Conservation (phyloP, 2,888 invertebrate species). For the Drosophila cyrtoloma region DNA sequence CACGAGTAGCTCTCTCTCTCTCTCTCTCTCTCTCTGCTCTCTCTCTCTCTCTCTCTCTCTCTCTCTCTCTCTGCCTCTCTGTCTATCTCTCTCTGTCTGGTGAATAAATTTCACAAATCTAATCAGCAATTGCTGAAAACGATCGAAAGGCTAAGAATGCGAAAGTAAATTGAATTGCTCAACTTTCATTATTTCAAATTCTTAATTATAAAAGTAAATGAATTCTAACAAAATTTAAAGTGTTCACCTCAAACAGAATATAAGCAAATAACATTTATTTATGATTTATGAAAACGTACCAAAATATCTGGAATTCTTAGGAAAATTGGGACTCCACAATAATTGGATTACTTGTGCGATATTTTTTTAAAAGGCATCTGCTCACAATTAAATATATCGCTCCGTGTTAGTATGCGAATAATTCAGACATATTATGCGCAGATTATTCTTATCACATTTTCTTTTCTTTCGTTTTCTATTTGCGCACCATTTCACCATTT, state of each 20-base stretch:
- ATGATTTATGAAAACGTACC: neutral
- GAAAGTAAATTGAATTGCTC: slow-evolving; percentile 9
- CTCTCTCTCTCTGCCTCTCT: neutral
- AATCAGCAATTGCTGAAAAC: slow-evolving; percentile 29
- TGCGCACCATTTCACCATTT: slow-evolving; percentile 25
- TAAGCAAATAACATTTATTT: neutral
- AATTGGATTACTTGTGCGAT: neutral
- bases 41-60: neutral
- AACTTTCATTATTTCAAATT: neutral
- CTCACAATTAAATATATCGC: slow-evolving; percentile 28
- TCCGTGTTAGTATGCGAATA: slow-evolving; percentile 8
- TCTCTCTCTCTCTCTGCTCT: neutral
- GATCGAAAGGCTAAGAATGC: neutral
- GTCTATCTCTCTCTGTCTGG: neutral
- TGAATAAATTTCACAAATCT: slow-evolving; percentile 15
- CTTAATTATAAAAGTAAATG: neutral
- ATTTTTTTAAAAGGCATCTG: neutral
- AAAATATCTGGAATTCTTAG: neutral
- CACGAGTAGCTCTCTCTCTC: neutral
- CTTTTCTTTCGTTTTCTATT: slow-evolving; percentile 1
- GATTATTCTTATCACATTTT: slow-evolving; percentile 24
- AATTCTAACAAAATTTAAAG: neutral
- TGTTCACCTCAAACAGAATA: neutral
- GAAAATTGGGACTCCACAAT: neutral
- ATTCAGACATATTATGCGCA: slow-evolving; percentile 7